Evolutionary conservation across 2,888 invertebrate species (phyloP).

Genomic region (Micropterix aruncella): DNA sequence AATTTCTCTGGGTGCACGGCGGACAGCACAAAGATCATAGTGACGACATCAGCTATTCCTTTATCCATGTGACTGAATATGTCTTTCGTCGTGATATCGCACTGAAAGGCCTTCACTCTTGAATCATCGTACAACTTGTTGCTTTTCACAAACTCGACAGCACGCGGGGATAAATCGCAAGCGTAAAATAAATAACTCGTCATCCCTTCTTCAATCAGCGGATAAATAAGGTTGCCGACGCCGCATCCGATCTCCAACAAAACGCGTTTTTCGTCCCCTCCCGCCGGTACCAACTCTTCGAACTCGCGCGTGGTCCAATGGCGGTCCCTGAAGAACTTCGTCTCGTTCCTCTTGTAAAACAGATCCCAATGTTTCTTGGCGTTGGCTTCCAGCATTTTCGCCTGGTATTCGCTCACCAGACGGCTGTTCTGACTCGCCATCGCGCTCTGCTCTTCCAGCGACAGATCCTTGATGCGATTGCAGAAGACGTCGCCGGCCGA

Average conservation of each 20-base stretch:
- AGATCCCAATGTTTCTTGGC: conserved; percentile 89
- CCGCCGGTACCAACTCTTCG: conserved; percentile 51
- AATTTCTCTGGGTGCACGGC: conserved; percentile 85
- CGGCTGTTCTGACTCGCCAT: conserved; percentile 24
- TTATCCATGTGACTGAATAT: conserved; percentile 40
- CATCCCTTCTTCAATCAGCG: conserved; percentile 66
- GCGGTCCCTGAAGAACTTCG: conserved; percentile 86
- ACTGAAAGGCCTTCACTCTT: conserved; percentile 64
- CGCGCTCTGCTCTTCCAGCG: too few species aligned
- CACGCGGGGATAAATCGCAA: conserved; percentile 88
- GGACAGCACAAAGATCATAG: conserved; percentile 90
- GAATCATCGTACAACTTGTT: conserved; percentile 49
- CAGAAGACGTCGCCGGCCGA: too few species aligned
- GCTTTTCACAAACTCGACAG: conserved; percentile 70
- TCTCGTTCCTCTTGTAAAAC: conserved; percentile 91
- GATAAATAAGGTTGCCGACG: conserved; percentile 93
- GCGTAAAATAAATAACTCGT: conserved; percentile 57
- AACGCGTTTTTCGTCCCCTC: conserved; percentile 38
- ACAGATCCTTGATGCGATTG: too few species aligned
- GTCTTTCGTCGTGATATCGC: conserved; percentile 64
- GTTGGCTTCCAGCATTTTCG: conserved; percentile 62
- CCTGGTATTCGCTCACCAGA: conserved; percentile 57
- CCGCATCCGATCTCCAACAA: conserved; percentile 88
- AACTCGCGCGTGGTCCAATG: conserved; percentile 97
- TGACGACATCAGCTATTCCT: conserved; percentile 59